Conservation (phyloP, 2,113 vertebrate species). For the Chiloscyllium plagiosum region DNA sequence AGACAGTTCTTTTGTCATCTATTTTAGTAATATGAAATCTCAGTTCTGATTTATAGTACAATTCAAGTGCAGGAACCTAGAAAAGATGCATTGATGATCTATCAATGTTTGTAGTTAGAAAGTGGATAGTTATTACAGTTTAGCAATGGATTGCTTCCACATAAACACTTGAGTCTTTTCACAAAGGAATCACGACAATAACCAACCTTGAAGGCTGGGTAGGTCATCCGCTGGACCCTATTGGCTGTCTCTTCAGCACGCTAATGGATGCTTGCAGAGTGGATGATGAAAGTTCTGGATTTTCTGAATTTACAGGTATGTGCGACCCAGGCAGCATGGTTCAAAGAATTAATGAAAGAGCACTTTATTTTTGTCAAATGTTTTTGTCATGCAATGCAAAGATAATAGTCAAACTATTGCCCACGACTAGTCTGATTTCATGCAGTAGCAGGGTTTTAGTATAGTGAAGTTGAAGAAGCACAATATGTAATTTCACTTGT, state of each 20-base stretch:
- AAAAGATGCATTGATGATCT: background rate
- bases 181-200: slow-evolving; percentile 80
- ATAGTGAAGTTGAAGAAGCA: background rate
- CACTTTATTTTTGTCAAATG: background rate
- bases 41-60: background rate
- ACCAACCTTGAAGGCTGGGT: slow-evolving; percentile 95
- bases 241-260: slow-evolving; percentile 86
- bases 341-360: background rate
- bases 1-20: background rate
- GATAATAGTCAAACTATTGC: background rate
- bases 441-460: background rate
- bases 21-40: background rate
- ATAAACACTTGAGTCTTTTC: slow-evolving; percentile 63
- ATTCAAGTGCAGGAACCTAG: background rate
- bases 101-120: background rate
- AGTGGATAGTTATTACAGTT: background rate
- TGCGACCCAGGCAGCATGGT: too few species aligned
- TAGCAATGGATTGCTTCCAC: background rate
- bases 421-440: background rate
- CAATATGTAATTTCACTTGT: background rate
- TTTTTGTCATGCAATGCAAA: background rate
- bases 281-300: slow-evolving; percentile 67
- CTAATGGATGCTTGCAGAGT: slow-evolving; percentile 77
- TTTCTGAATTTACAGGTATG: slow-evolving; percentile 72
- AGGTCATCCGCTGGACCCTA: slow-evolving; percentile 87